Conservation (phyloP, 2,888 invertebrate species). For the Ferdinandea cuprea region DNA sequence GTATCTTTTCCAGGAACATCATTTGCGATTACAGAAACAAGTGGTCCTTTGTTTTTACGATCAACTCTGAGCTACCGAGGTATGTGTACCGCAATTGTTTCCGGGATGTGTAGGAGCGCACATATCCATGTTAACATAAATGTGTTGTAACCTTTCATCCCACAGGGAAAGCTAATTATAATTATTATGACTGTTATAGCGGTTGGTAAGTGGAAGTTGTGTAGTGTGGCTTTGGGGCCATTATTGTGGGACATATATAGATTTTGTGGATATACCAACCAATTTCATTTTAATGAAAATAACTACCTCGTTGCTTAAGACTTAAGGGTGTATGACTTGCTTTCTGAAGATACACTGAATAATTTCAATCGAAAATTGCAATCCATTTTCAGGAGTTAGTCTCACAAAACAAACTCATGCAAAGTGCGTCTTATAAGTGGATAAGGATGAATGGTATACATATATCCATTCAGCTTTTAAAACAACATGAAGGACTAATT, state of each 20-base stretch:
- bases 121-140: too few relatives aligned
- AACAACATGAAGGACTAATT: too few relatives aligned
- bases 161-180: constrained; percentile 5
- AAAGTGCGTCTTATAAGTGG: too few relatives aligned
- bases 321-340: too few relatives aligned
- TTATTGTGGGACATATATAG: neutral
- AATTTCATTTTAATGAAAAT: too few relatives aligned
- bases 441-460: too few relatives aligned
- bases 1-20: constrained; percentile 8
- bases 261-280: neutral
- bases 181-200: constrained; percentile 15
- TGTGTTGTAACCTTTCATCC: neutral
- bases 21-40: constrained; percentile 37
- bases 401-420: too few relatives aligned
- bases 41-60: constrained; percentile 63
- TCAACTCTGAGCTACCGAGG: constrained; percentile 20
- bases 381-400: too few relatives aligned
- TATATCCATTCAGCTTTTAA: too few relatives aligned
- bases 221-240: neutral
- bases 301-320: too few relatives aligned
- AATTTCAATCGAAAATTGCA: too few relatives aligned
- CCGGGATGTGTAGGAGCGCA: neutral
- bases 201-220: constrained; percentile 3
- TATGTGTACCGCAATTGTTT: constrained; percentile 1
- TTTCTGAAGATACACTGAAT: too few relatives aligned